Conservation (phyloP, 92 coral and sea anemone species). For the Nematostella vectensis region DNA sequence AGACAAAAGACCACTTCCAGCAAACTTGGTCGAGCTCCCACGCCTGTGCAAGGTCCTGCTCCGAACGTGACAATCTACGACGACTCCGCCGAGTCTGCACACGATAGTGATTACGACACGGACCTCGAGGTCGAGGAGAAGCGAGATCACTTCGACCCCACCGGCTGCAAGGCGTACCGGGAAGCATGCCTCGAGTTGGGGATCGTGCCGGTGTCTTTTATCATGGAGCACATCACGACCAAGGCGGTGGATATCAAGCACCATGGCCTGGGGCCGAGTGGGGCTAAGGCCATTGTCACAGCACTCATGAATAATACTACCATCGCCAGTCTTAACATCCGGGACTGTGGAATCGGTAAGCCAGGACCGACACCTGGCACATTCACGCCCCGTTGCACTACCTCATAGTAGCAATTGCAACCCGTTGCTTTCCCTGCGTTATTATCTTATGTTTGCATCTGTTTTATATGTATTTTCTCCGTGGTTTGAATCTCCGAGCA, state of each 20-base stretch:
- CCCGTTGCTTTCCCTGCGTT: too few species aligned
- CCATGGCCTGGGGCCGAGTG: conserved; percentile 94
- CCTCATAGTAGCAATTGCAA: too few species aligned
- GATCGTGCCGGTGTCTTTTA: conserved; percentile 86
- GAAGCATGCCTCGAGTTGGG: conserved; percentile 70
- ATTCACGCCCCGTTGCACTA: too few species aligned
- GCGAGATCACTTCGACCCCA: conserved; percentile 63
- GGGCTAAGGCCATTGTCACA: conserved; percentile 70
- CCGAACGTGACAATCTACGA: conserved; percentile 6
- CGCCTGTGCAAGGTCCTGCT: conserved; percentile 6
- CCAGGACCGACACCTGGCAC: too few species aligned
- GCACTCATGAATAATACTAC: conserved; percentile 75
- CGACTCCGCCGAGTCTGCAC: conserved; percentile 31
- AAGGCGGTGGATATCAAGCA: conserved; percentile 73
- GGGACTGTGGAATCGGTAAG: conserved; percentile 82
- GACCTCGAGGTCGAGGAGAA: conserved; percentile 73
- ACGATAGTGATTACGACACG: conserved; percentile 87
- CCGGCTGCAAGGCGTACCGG: conserved; percentile 77
- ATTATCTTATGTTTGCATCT: too few species aligned
- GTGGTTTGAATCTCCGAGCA: too few species aligned
- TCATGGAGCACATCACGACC: conserved; percentile 63
- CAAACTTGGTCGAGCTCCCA: conserved; percentile 13
- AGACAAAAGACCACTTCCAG: conserved; percentile 46
- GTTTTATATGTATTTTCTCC: too few species aligned
- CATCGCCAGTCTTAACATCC: conserved; percentile 56